Percentiles rank a stretch among this genome's conserved stretches.
Conservation (phyloP, 1,140 invertebrate species). For the Drosophila sproati region DNA sequence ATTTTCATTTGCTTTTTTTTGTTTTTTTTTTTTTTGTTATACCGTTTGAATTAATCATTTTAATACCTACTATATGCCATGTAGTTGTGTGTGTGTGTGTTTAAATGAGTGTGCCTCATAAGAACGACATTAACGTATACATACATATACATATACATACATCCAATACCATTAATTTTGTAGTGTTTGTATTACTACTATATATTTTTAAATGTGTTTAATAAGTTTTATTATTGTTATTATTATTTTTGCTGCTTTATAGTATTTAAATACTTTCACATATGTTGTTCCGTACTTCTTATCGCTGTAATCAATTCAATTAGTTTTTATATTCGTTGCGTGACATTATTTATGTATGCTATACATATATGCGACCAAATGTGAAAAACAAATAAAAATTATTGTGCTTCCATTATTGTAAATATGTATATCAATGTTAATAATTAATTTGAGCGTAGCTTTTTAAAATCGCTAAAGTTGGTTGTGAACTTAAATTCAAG, state of each 20-base stretch:
- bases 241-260: constrained; percentile 32
- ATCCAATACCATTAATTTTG: constrained; percentile 40
- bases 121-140: constrained; percentile 64
- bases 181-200: constrained; percentile 26
- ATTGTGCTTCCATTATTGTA: constrained; percentile 27
- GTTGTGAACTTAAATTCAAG: constrained; percentile 17
- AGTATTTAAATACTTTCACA: constrained; percentile 46
- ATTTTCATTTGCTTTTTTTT: constrained; percentile 9
- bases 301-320: constrained; percentile 36
- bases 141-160: constrained; percentile 45
- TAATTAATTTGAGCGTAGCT: constrained; percentile 51
- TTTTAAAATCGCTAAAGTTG: constrained; percentile 23
- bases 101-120: constrained; percentile 58
- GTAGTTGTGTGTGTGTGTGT: constrained; percentile 27
- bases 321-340: constrained; percentile 37
- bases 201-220: constrained; percentile 24
- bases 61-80: constrained; percentile 30
- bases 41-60: constrained; percentile 17
- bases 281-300: constrained; percentile 40
- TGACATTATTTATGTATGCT: constrained; percentile 20
- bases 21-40: constrained; percentile 15
- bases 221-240: constrained; percentile 9
- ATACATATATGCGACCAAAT: constrained; percentile 52
- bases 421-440: constrained; percentile 43
- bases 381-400: constrained; percentile 23